Evolutionary conservation across 2,888 invertebrate genomes (phyloP).

Genomic region (Gymnocheta viridis): DNA sequence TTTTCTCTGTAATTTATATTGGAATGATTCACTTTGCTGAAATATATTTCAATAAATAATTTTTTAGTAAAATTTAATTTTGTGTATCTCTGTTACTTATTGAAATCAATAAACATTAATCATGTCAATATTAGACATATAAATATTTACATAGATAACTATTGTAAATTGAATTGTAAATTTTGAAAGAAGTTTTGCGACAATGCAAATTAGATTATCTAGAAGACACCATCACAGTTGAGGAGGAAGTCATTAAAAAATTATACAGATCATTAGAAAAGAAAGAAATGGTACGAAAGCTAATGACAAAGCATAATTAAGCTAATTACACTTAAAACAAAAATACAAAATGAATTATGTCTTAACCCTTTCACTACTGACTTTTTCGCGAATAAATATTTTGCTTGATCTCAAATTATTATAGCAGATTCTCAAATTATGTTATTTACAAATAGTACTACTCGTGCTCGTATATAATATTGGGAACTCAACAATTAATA

Average conservation of each 20-base stretch:
- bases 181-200: constrained; percentile 36
- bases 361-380: too few species aligned
- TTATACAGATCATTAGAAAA: constrained; percentile 44
- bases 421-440: too few species aligned
- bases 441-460: too few species aligned
- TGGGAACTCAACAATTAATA: too few species aligned
- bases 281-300: neutral
- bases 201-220: constrained; percentile 22
- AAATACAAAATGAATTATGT: constrained; percentile 7
- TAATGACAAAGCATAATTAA: constrained; percentile 39
- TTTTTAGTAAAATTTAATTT: neutral
- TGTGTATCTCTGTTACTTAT: constrained; percentile 27
- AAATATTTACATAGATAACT: constrained; percentile 63
- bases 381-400: too few species aligned
- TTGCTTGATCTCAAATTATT: too few species aligned
- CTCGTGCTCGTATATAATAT: too few species aligned
- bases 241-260: constrained; percentile 34
- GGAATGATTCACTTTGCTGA: neutral
- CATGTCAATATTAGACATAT: constrained; percentile 37
- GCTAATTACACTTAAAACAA: constrained; percentile 8
- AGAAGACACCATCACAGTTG: neutral
- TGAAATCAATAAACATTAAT: constrained; percentile 60
- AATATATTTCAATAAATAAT: constrained; percentile 27
- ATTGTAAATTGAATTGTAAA: constrained; percentile 49
- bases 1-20: neutral